Evolutionary conservation across 2,797 vertebrate genomes (phyloP).

Genomic region (Amniataba percoides): DNA sequence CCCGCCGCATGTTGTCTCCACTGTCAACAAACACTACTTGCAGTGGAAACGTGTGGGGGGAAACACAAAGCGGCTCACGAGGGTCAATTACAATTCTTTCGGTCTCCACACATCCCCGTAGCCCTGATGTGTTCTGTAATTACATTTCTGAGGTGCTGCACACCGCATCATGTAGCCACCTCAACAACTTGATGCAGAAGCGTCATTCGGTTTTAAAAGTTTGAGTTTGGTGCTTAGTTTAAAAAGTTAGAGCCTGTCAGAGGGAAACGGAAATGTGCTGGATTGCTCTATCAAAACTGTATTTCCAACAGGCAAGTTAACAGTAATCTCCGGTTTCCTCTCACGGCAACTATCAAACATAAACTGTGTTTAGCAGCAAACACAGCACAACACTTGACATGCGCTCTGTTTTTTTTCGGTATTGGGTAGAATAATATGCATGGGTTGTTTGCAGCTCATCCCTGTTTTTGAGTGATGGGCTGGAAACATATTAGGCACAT

Average conservation of each 20-base stretch:
- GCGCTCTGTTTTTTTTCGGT: conserved; percentile 38
- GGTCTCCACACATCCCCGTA: conserved; percentile 35
- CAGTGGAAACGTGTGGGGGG: conserved; percentile 10
- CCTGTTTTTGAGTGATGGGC: conserved; percentile 37
- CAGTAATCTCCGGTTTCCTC: conserved; percentile 38
- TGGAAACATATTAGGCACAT: conserved; percentile 31
- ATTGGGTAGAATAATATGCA: conserved; percentile 32
- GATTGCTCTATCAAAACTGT: conserved; percentile 44
- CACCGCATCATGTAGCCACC: conserved; percentile 38
- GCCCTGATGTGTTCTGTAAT: conserved; percentile 62
- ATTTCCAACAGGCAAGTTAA: conserved; percentile 44
- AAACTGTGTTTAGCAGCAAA: conserved; percentile 34
- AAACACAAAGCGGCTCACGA: conserved; percentile 49
- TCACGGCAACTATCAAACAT: conserved; percentile 31
- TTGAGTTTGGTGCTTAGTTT: conserved; percentile 48
- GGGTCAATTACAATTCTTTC: conserved; percentile 59
- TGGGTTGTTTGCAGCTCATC: conserved; percentile 19
- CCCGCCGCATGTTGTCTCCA: conserved; percentile 43
- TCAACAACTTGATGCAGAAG: conserved; percentile 36
- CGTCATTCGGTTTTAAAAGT: conserved; percentile 53
- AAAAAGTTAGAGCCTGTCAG: conserved; percentile 26
- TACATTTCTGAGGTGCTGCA: conserved; percentile 62
- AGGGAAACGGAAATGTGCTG: conserved; percentile 30
- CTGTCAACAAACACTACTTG: conserved; percentile 32
- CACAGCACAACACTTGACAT: background rate